Evolutionary conservation across 2,888 invertebrate genomes (phyloP).

Genomic region (Smittia aterrima): DNA sequence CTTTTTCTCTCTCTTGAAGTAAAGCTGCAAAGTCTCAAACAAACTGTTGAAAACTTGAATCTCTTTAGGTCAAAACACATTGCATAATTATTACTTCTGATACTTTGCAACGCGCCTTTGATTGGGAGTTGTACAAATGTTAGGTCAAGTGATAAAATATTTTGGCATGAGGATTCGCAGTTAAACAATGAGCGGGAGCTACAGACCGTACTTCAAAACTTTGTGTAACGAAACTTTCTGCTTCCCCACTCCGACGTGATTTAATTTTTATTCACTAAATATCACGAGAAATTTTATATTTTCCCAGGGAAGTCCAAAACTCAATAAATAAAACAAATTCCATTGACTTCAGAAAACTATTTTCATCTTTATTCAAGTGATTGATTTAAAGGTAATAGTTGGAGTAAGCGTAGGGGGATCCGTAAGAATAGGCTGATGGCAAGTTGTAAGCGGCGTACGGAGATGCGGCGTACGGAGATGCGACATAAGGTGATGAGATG

Average conservation of each 20-base stretch:
- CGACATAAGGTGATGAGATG: slow-evolving; percentile 13
- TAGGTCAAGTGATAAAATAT: no score
- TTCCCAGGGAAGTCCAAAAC: no score
- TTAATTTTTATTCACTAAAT: no score
- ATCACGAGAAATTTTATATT: no score
- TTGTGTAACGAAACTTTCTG: no score
- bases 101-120: not conserved
- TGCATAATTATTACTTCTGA: slow-evolving; percentile 22
- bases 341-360: not conserved
- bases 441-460: slow-evolving; percentile 6
- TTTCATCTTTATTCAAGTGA: not conserved
- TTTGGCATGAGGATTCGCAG: no score
- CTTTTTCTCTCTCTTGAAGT: not conserved
- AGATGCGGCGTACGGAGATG: slow-evolving; percentile 12
- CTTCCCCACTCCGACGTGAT: no score
- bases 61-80: slow-evolving; percentile 31
- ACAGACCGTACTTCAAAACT: no score
- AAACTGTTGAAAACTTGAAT: slow-evolving; percentile 27
- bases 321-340: not conserved
- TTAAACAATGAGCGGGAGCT: not conserved
- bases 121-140: no score
- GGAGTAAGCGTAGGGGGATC: not conserved
- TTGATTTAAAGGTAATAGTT: not conserved
- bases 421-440: not conserved
- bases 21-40: not conserved